Evolutionary conservation across 2,888 invertebrate genomes (phyloP).

Genomic region (Lasioglossum leucozonium): DNA sequence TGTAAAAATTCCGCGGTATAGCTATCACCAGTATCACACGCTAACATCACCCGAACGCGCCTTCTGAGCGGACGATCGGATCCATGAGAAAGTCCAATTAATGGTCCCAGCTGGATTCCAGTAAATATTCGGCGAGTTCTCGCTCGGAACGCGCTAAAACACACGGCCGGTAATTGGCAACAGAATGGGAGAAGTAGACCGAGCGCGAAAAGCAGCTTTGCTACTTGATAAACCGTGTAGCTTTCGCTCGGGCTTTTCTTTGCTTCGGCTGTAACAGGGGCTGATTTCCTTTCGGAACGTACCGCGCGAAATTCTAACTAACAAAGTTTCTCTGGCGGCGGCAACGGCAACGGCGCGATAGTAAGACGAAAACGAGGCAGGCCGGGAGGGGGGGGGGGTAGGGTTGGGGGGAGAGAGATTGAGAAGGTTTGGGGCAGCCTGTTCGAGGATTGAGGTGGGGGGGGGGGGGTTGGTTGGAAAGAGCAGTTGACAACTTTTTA

Average conservation of each 20-base stretch:
- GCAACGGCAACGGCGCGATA: constrained; percentile 24
- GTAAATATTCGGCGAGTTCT: not conserved
- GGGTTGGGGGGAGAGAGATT: not conserved
- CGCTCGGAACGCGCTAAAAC: not conserved
- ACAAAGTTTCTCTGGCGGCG: constrained; percentile 68
- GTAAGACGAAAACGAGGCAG: constrained; percentile 49
- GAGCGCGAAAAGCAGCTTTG: constrained; percentile 41
- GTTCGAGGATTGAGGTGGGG: not conserved
- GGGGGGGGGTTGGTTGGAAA: constrained; percentile 43
- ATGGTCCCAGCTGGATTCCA: not conserved
- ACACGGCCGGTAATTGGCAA: constrained; percentile 16
- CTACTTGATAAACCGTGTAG: constrained; percentile 58
- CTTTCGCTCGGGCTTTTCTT: constrained; percentile 55
- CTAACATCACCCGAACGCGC: not conserved
- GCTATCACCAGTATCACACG: too few species aligned
- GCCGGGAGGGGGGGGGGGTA: not conserved
- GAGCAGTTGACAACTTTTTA: constrained; percentile 80
- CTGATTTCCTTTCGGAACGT: constrained; percentile 72
- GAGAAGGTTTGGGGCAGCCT: constrained; percentile 22
- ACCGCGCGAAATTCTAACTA: constrained; percentile 75
- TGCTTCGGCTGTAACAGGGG: constrained; percentile 54
- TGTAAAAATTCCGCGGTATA: too few species aligned
- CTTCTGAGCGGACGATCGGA: not conserved
- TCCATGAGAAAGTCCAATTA: not conserved
- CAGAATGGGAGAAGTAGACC: not conserved